Base-by-base conservation (phyloP, 2,113 vertebrate genomes). In the Mionectes macconnelli region DNA sequence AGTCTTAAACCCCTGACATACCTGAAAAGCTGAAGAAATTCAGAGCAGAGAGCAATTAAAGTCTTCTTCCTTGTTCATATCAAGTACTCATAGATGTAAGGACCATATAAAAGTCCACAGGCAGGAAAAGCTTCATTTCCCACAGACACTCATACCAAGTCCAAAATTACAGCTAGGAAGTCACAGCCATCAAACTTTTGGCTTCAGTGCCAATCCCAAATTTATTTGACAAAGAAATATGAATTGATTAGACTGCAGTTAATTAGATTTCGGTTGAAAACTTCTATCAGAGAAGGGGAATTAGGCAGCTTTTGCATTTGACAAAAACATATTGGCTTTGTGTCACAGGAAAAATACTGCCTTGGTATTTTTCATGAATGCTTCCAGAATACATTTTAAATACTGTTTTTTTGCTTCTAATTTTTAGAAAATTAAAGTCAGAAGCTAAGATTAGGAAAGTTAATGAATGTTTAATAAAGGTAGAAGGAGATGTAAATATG, bases 181-280 rank as follows among this genome's bases (percentile, higher is more conserved):
- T 42, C 73, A 63, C 27, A 89, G 47, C 20, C 47, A 64, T 8
- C 1, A 92, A 75, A 68, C 68, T 89, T 96, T 69, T 72, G 39
- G 53, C 55, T 93, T 89, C 56, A 37, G 10, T 87, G 87, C 74
- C 69, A 94, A 94, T 4, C 12, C 35, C 18, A 78, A 76, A 87
- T 87, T 88, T 89, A 77, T 92, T 75, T 84, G 87, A 89, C 89
- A 84, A 89, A 92, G 82, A 89, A 93, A 80, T n/a, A 79, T 60
- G 27, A 95, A 94, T 91, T 96, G 44, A 95, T 95, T 94, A 96
- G 84, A 66, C 78, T 93, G 80, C 50, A 90, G 68, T 89, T 96
- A 97, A 96, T 95, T 94, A 94, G 87, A 89, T 96, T 95, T 92
- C 91, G 93, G 39, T 76, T 93, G 87, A 96, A 94, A 94, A 52